Evolutionary conservation across 1,140 invertebrate species (phyloP).

Genomic region (Halyomorpha halys): DNA sequence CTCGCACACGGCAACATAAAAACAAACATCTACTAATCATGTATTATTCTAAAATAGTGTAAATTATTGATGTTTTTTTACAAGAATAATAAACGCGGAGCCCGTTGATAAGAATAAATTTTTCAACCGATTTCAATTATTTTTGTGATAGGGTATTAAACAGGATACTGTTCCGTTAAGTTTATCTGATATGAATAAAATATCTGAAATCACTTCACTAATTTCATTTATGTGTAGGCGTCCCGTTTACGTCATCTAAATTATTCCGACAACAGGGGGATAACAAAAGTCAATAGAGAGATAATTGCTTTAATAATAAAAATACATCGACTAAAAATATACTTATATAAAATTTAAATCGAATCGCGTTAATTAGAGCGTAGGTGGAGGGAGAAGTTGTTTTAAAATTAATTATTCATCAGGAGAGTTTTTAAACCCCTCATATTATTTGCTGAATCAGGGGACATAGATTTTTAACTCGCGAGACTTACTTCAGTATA

Average conservation of each 20-base stretch:
- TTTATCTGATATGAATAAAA: neutral
- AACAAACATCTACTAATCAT: no score
- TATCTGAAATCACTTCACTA: neutral
- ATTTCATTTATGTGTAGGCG: conserved; percentile 6
- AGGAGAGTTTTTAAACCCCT: no score
- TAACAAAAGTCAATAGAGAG: neutral
- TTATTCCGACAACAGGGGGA: conserved; percentile 3
- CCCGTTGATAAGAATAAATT: neutral
- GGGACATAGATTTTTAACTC: no score
- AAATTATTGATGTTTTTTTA: no score
- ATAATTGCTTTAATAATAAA: conserved; percentile 4
- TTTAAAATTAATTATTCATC: neutral
- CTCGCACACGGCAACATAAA: no score
- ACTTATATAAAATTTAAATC: neutral
- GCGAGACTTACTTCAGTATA: no score
- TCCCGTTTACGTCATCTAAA: conserved; percentile 6
- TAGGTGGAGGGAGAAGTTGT: neutral
- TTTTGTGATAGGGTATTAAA: conserved; percentile 5
- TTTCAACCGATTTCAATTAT: neutral
- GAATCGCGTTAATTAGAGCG: conserved; percentile 1
- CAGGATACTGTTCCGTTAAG: neutral
- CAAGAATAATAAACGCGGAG: no score
- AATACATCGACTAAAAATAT: neutral
- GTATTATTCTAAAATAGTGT: no score
- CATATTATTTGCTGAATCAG: no score